Evolutionary conservation across 23 tunicate species (phyloP), one percentile per base, ranked within the genome.

Genomic region (Trididemnum nubilum): DNA sequence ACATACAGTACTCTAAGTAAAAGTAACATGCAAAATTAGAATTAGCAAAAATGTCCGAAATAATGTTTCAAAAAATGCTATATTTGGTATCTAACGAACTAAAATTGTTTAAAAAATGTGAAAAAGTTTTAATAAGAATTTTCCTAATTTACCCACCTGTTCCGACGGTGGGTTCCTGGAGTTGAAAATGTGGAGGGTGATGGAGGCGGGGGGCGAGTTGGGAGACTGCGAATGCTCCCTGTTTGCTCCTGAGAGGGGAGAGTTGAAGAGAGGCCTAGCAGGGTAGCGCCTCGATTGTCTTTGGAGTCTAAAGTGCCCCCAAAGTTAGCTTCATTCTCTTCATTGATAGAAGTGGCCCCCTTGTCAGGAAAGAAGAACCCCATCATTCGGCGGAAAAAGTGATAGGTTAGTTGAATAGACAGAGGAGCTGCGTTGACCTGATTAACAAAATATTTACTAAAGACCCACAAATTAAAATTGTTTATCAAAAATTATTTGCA

Each of bases 381-480:
- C 87, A 86, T 86, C 88, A 95, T 78, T 29, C 92, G 75, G 59
- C 73, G 82, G 86, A 85, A 95, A 83, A 95, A 95, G 52, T 83
- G 91, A 36, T 83, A 69, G 12, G 96, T 86, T n/a, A 90, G 83
- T 44, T 89, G 96, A 65, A 95, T 89, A 65, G 83, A 78, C 5
- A 95, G 91, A 28, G 96, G 99, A 21, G 73, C 84, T 0, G 93
- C 91, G 73, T 95, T 90, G 39, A 95, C 94, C 96, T 93, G 87
- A 32, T 35, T 34, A 65, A 25, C n/a, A n/a, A n/a, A n/a, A n/a
- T n/a, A 51, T 51, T 51, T 51, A 15, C n/a, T n/a, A n/a, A n/a
- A n/a, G n/a, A n/a, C n/a, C n/a, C n/a, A n/a, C n/a, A n/a, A n/a
- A n/a, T n/a, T n/a, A n/a, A n/a, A n/a, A n/a, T n/a, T n/a, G n/a